phyloP scores from a whole-genome alignment of 2,113 vertebrate species.

The Hippocampus comes region DNA sequence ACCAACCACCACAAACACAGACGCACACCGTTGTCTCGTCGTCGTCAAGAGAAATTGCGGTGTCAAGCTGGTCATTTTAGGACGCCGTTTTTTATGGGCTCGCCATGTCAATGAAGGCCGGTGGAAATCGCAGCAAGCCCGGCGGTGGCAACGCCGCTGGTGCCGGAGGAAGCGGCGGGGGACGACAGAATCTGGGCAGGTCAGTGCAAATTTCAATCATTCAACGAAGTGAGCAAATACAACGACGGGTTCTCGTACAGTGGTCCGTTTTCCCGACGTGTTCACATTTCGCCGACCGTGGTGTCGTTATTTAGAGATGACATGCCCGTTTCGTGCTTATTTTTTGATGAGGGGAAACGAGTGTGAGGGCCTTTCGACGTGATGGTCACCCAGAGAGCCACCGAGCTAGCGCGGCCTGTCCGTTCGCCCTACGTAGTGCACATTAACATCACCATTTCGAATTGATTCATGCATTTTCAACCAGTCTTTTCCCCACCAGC shows the following conservation, averaged over 20 bases:
- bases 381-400: slow-evolving; percentile 40
- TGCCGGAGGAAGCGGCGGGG: slow-evolving; percentile 74
- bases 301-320: slow-evolving; percentile 44
- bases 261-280: neutral
- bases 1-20: slow-evolving; percentile 32
- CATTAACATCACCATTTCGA: neutral
- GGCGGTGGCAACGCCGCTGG: slow-evolving; percentile 72
- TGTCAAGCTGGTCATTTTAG: slow-evolving; percentile 54
- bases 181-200: slow-evolving; percentile 84
- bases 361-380: slow-evolving; percentile 59
- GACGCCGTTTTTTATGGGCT: slow-evolving; percentile 79
- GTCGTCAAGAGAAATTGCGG: slow-evolving; percentile 30
- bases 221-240: slow-evolving; percentile 29
- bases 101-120: slow-evolving; percentile 88
- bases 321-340: slow-evolving; percentile 37
- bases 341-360: slow-evolving; percentile 1
- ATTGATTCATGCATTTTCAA: neutral
- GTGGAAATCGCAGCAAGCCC: slow-evolving; percentile 80
- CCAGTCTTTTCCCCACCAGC: neutral
- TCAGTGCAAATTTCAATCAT: slow-evolving; percentile 64
- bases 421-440: slow-evolving; percentile 12
- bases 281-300: too few relatives aligned
- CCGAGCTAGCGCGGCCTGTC: slow-evolving; percentile 55
- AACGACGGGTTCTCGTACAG: neutral
- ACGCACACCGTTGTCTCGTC: slow-evolving; percentile 8